phyloP scores from a whole-genome alignment of 2,888 invertebrate genomes.

The Pollenia labialis region DNA sequence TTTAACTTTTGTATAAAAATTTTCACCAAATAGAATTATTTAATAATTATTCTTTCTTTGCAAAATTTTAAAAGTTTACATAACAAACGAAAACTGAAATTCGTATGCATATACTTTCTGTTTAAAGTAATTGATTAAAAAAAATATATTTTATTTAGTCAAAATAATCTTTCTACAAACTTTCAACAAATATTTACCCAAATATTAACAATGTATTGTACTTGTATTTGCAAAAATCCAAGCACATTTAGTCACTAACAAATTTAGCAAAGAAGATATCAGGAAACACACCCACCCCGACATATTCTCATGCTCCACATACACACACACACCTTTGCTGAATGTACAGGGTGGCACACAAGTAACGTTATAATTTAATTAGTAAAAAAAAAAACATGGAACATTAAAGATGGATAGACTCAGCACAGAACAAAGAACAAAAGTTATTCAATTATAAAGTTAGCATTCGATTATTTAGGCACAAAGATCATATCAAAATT shows the following conservation, averaged over 20 bases:
- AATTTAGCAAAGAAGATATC: background rate
- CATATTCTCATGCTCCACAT: background rate
- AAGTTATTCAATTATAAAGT: no score
- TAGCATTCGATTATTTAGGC: no score
- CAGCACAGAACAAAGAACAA: no score
- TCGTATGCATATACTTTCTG: background rate
- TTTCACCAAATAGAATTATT: background rate
- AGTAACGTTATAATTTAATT: no score
- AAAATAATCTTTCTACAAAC: constrained; percentile 36
- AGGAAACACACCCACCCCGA: constrained; percentile 1
- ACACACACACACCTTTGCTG: background rate
- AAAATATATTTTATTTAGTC: constrained; percentile 24
- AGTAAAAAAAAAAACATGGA: no score
- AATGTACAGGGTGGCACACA: no score
- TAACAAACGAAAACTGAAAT: constrained; percentile 6
- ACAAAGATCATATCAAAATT: no score
- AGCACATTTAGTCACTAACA: background rate
- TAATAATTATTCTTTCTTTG: background rate
- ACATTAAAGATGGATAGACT: no score
- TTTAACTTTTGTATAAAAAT: no score
- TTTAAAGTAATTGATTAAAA: constrained; percentile 23
- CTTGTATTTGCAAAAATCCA: background rate
- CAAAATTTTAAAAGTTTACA: constrained; percentile 4
- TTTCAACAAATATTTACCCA: constrained; percentile 49
- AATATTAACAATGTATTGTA: constrained; percentile 3